Conservation (phyloP, 2,797 vertebrate species). For the Brotula barbata region DNA sequence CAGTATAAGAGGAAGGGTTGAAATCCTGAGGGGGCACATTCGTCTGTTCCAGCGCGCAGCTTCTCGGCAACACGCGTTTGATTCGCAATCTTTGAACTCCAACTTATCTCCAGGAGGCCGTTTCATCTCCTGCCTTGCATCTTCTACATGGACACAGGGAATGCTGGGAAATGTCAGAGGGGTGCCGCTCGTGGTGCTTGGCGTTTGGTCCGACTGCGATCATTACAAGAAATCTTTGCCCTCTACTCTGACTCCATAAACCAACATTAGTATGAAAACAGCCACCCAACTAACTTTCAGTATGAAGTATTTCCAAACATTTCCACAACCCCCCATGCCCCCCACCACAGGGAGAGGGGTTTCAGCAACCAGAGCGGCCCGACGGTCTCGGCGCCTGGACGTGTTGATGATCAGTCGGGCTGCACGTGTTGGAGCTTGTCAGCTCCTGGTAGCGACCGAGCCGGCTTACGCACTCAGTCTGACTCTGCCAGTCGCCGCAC, state of each 20-base stretch:
- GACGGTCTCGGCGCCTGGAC: constrained; percentile 29
- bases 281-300: constrained; percentile 1
- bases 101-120: constrained; percentile 24
- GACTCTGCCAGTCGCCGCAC: constrained; percentile 37
- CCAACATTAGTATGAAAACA: background rate
- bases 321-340: background rate
- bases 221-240: constrained; percentile 28
- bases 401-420: constrained; percentile 67
- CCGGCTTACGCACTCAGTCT: constrained; percentile 30
- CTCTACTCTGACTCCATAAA: constrained; percentile 27
- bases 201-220: background rate
- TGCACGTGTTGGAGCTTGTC: constrained; percentile 71
- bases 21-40: background rate
- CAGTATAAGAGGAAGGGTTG: constrained; percentile 3
- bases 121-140: constrained; percentile 36
- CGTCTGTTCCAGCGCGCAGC: too few species aligned
- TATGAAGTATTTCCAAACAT: constrained; percentile 1
- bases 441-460: constrained; percentile 61
- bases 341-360: constrained; percentile 6
- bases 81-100: constrained; percentile 41
- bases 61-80: constrained; percentile 9
- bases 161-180: constrained; percentile 26
- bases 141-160: constrained; percentile 22
- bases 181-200: constrained; percentile 1
- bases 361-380: constrained; percentile 20